Evolutionary conservation across 2,888 invertebrate species (phyloP).

Genomic region (Andrena chrysosceles): DNA sequence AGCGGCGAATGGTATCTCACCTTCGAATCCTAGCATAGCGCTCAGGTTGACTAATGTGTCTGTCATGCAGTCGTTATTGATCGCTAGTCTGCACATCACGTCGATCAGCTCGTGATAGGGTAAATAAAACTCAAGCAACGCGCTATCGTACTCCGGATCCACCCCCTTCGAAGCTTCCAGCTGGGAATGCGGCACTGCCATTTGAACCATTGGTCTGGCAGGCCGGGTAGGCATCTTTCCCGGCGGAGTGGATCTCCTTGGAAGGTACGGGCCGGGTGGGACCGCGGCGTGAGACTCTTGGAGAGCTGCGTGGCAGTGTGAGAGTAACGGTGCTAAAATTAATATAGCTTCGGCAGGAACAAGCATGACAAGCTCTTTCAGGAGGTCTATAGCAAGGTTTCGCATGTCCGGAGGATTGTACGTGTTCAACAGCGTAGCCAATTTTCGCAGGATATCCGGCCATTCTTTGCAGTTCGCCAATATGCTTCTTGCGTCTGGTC

Average conservation of each 20-base stretch:
- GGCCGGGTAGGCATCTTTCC: conserved; percentile 90
- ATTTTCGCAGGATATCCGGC: conserved; percentile 94
- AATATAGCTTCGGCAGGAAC: conserved; percentile 93
- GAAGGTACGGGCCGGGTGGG: conserved; percentile 92
- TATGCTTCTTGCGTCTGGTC: conserved; percentile 89
- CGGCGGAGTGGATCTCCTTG: conserved; percentile 88
- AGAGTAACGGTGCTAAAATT: conserved; percentile 93
- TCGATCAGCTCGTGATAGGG: conserved; percentile 97
- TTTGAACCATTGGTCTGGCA: conserved; percentile 93
- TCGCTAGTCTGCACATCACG: conserved; percentile 93
- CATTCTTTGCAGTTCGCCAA: conserved; percentile 93
- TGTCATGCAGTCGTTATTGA: conserved; percentile 94
- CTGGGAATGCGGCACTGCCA: conserved; percentile 92
- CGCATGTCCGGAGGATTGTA: conserved; percentile 95
- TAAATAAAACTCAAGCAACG: conserved; percentile 91
- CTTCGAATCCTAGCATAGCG: conserved; percentile 96
- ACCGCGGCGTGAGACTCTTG: conserved; percentile 91
- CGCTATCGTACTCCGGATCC: conserved; percentile 92
- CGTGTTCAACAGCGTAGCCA: conserved; percentile 94
- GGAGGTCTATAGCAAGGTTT: conserved; percentile 91
- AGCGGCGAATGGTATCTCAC: conserved; percentile 67
- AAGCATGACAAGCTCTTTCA: conserved; percentile 92
- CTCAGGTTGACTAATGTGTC: conserved; percentile 94
- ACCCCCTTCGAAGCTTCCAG: conserved; percentile 90
- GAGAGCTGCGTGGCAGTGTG: conserved; percentile 93